phyloP scores from a whole-genome alignment of 30 jellyfish, hydroid and myxozoan species.

The Morbakka virulenta region DNA sequence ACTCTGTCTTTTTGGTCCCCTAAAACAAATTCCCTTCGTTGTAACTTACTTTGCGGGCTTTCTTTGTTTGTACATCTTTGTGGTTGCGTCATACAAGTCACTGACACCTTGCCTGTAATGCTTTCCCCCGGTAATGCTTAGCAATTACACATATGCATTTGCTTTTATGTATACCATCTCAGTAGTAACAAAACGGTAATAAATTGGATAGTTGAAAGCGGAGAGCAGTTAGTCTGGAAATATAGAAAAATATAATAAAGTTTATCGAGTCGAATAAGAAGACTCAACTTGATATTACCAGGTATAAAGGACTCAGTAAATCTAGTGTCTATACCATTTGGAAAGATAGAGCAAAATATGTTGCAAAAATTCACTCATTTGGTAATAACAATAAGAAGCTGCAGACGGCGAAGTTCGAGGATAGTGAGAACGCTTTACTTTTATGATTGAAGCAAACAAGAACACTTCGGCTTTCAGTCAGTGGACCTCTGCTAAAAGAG shows the following conservation, averaged over 20 bases:
- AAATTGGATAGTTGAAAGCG: neutral
- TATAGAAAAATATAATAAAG: neutral
- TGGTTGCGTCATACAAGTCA: neutral
- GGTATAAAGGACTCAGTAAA: constrained; percentile 31
- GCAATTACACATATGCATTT: neutral
- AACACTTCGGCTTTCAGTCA: too few species aligned
- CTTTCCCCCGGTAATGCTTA: neutral
- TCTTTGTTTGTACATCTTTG: neutral
- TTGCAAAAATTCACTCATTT: constrained; percentile 18
- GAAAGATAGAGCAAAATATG: constrained; percentile 12
- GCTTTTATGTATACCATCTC: neutral
- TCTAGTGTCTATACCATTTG: constrained; percentile 22
- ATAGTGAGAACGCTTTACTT: too few species aligned
- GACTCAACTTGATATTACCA: constrained; percentile 1
- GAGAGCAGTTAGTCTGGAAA: constrained; percentile 23
- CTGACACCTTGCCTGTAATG: neutral
- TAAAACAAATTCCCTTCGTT: neutral
- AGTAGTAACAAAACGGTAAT: neutral
- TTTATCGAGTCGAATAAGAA: constrained; percentile 6
- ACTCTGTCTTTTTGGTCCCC: neutral
- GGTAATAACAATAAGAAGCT: constrained; percentile 14
- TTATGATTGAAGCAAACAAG: too few species aligned
- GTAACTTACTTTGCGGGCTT: constrained; percentile 7
- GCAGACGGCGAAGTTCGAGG: neutral
- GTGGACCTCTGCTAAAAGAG: too few species aligned